Evolutionary conservation across 2,888 invertebrate species (phyloP).

Genomic region (Eurytoma adleriae): DNA sequence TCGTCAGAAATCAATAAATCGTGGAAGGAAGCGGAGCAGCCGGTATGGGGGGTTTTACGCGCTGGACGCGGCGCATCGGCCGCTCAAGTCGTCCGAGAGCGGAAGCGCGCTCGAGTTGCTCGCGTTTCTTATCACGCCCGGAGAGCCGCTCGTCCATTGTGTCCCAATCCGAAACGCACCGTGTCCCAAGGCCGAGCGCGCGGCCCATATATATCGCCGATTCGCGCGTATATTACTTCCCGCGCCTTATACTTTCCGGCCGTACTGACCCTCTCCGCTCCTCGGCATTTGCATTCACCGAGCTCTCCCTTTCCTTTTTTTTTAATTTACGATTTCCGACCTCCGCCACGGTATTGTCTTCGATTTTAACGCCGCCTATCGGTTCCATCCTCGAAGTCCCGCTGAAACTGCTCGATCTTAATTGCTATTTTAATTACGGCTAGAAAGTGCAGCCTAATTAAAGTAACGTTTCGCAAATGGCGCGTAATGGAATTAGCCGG

Average conservation of each 20-base stretch:
- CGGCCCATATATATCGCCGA: conserved; percentile 57
- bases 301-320: conserved; percentile 18
- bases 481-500: conserved; percentile 25
- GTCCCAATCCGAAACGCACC: conserved; percentile 68
- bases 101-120: conserved; percentile 72
- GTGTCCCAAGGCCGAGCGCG: conserved; percentile 52
- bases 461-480: conserved; percentile 69
- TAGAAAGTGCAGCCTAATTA: conserved; percentile 72
- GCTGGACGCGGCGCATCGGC: conserved; percentile 37
- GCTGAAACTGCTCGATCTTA: conserved; percentile 63
- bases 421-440: conserved; percentile 59
- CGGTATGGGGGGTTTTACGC: neutral
- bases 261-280: conserved; percentile 35
- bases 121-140: conserved; percentile 69
- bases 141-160: conserved; percentile 65
- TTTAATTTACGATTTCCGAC: too few relatives aligned
- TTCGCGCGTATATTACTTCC: conserved; percentile 55
- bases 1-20: conserved; percentile 58
- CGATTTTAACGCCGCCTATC: too few relatives aligned
- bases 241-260: conserved; percentile 43
- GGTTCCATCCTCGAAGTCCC: too few relatives aligned
- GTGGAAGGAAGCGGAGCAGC: conserved; percentile 41
- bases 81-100: conserved; percentile 57
- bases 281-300: neutral
- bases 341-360: too few relatives aligned